Evolutionary conservation across 2,113 vertebrate genomes (phyloP), one percentile per base, ranked within the genome.

Genomic region (Numida meleagris): DNA sequence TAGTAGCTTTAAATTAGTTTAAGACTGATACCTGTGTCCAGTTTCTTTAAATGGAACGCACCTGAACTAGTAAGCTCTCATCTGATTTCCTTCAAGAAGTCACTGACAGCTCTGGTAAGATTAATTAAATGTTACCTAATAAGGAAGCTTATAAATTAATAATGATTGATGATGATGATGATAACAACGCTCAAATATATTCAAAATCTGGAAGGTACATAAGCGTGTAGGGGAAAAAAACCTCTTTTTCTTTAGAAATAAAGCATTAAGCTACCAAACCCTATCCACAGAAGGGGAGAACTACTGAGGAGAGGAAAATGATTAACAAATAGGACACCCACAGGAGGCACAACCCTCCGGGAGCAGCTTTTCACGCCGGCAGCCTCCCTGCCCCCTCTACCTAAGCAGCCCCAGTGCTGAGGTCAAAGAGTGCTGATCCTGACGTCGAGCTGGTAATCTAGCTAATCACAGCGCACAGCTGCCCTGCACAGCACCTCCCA

Each of bases 381-480:
- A 80, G 80, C 42, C 75, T 89, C 87, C 88, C 93, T 79, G 62
- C 78, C 82, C 92, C 66, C 77, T 40, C 80, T 45, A n/a, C 3
- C 18, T 71, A 1, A 75, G 59, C 62, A 3, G 48, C 15, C 38
- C 71, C 16, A 2, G 18, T 1, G 7, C 76, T 16, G 76, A 90
- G 94, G 82, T 88, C 95, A 90, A 77, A 81, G 34, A 67, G 76
- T 20, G 72, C 45, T 50, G 93, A 82, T 95, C 92, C 82, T 50
- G 79, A 33, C 10, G 5, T 46, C 36, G 9, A 14, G 21, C 75
- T 11, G n/a, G 13, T 95, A 90, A 96, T 91, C 94, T 46, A 45
- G 24, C 90, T 93, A 75, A 96, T 83, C 63, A 1, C 80, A 21
- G n/a, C 2, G 82, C 24, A 16, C 27, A 53, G 51, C 81, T 79